Evolutionary conservation across 2,888 invertebrate genomes (phyloP).

Genomic region (Apamea crenata): DNA sequence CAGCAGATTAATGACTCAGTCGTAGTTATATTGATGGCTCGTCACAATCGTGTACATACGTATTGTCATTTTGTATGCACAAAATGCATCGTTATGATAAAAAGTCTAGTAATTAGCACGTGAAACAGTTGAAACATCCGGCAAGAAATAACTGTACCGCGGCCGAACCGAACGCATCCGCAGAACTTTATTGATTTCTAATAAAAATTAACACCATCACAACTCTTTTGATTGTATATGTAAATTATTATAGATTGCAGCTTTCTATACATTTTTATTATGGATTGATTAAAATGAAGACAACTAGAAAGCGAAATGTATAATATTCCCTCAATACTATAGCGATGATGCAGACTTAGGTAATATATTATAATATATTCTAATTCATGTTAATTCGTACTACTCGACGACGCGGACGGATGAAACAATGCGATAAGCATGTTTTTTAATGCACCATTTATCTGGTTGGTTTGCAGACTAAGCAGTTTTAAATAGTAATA

Average conservation of each 20-base stretch:
- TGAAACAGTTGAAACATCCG: constrained; percentile 73
- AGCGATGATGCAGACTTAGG: constrained; percentile 55
- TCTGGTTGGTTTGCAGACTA: constrained; percentile 32
- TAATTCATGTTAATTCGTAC: constrained; percentile 58
- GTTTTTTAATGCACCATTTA: constrained; percentile 35
- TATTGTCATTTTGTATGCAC: constrained; percentile 44
- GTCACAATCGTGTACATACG: constrained; percentile 19
- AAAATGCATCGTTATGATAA: constrained; percentile 61
- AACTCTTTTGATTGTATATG: constrained; percentile 28
- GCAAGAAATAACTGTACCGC: constrained; percentile 63
- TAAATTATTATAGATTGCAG: constrained; percentile 33
- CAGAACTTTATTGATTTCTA: constrained; percentile 57
- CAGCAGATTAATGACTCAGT: constrained; percentile 10
- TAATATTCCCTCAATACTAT: constrained; percentile 53
- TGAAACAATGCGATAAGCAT: constrained; percentile 33
- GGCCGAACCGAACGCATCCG: constrained; percentile 45
- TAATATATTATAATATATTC: constrained; percentile 64
- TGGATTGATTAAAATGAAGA: constrained; percentile 48
- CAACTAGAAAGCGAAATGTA: constrained; percentile 57
- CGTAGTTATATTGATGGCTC: constrained; percentile 7
- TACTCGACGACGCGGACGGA: constrained; percentile 21
- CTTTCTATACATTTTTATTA: constrained; percentile 59
- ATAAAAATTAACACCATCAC: constrained; percentile 34
- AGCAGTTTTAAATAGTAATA: constrained; percentile 5
- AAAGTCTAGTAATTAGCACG: constrained; percentile 68